Evolutionary conservation across 2,797 vertebrate species (phyloP).

Genomic region (Crotalus adamanteus): DNA sequence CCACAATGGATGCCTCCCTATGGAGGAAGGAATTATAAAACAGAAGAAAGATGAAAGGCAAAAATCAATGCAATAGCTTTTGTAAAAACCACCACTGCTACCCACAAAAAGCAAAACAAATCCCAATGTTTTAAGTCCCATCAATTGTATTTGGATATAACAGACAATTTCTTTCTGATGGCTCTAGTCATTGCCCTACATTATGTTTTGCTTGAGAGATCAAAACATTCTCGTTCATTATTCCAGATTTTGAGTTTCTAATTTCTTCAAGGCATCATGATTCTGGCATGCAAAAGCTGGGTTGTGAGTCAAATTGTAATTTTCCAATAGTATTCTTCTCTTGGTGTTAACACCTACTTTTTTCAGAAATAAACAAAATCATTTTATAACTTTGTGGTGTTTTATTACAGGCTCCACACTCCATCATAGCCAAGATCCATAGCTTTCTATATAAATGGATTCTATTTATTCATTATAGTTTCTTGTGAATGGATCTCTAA

Average conservation of each 20-base stretch:
- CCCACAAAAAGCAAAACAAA: background rate
- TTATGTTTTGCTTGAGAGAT: background rate
- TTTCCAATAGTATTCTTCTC: constrained; percentile 39
- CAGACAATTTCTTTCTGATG: constrained; percentile 1
- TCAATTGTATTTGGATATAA: constrained; percentile 9
- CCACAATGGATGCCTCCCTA: too few relatives aligned
- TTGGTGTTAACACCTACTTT: constrained; percentile 39
- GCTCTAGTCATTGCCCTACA: constrained; percentile 1
- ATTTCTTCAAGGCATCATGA: constrained; percentile 29
- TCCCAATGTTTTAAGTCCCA: constrained; percentile 15
- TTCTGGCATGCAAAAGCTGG: constrained; percentile 10
- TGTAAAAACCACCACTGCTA: background rate
- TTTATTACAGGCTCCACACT: constrained; percentile 34
- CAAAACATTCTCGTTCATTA: constrained; percentile 9
- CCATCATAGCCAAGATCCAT: constrained; percentile 31
- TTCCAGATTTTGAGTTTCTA: constrained; percentile 28
- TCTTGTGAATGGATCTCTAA: constrained; percentile 22
- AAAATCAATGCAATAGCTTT: constrained; percentile 23
- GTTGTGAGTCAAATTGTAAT: background rate
- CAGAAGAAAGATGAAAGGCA: background rate
- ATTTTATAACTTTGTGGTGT: constrained; percentile 21
- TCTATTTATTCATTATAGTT: constrained; percentile 33
- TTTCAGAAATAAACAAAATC: constrained; percentile 47
- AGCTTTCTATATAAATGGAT: constrained; percentile 49
- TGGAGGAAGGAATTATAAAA: too few relatives aligned